A percentile compares a stretch with the other conserved stretches of the same genome.
These are phyloP conservation scores for Naja naja DNA, from an alignment of 2,113 vertebrate species.

Conservation along the genomic window DNA sequence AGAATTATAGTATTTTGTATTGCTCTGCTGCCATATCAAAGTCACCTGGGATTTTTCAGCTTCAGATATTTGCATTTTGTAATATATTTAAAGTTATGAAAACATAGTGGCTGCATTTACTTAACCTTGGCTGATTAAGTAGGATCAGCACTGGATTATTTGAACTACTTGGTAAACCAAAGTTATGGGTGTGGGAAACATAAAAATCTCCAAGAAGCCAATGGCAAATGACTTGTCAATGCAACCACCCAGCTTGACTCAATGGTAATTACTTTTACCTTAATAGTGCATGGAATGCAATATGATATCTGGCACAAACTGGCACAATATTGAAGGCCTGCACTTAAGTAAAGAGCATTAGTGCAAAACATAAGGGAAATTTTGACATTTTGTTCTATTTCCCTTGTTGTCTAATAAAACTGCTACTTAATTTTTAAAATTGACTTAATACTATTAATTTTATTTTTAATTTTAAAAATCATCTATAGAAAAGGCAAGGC, in stretches of 20 bases:
- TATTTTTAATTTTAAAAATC: not conserved
- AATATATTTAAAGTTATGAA: not conserved
- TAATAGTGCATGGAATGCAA: not conserved
- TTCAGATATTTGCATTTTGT: not conserved
- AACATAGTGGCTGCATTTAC: not conserved
- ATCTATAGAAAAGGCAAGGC: not conserved
- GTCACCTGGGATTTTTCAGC: not conserved
- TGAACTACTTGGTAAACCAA: not conserved
- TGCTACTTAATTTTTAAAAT: not conserved
- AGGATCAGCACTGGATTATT: not conserved
- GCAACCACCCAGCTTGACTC: not conserved
- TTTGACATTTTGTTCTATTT: not conserved
- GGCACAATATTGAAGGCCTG: not conserved
- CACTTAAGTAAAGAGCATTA: not conserved
- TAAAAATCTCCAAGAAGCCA: not conserved
- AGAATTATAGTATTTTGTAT: not conserved
- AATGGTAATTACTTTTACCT: not conserved
- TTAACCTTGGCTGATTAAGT: not conserved
- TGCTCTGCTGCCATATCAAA: not conserved
- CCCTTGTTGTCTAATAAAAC: not conserved
- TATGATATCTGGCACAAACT: not conserved
- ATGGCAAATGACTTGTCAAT: not conserved
- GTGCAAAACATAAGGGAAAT: not conserved
- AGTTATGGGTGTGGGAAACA: not conserved
- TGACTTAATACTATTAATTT: not conserved